Percentiles rank a stretch among this genome's conserved stretches.
These are phyloP conservation scores for Triplophysa bombifrons DNA, from an alignment of 2,797 vertebrate species.

Conservation along the genomic window DNA sequence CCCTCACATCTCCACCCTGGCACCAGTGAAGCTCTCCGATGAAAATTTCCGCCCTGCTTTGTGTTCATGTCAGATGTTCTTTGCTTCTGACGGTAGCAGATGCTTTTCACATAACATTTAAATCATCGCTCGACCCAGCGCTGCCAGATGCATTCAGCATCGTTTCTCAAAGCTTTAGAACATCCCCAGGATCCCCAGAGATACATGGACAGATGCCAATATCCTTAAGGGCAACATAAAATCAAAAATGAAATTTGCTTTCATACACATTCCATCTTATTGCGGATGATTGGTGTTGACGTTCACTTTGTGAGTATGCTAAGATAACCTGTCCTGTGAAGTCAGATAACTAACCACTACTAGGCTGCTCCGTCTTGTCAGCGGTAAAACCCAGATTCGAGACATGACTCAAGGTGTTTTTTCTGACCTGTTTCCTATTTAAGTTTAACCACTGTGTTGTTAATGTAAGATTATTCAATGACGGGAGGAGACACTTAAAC, in stretches of 20 bases:
- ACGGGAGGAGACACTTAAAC: no score
- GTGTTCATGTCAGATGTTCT: conserved; percentile 75
- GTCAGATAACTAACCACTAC: background rate
- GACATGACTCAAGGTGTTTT: no score
- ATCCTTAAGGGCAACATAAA: background rate
- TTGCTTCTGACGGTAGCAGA: conserved; percentile 65
- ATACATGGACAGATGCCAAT: background rate
- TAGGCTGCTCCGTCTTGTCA: background rate
- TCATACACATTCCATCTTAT: background rate
- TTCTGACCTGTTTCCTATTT: no score
- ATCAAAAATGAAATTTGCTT: background rate
- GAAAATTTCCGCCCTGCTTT: conserved; percentile 72
- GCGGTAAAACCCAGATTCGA: no score
- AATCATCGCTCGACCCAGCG: conserved; percentile 53
- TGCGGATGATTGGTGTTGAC: background rate
- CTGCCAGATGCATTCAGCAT: conserved; percentile 31
- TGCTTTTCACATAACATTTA: conserved; percentile 70
- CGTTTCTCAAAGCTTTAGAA: background rate
- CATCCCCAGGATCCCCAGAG: background rate
- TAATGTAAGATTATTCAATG: no score
- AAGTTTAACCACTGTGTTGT: no score
- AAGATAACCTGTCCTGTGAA: background rate
- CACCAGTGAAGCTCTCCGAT: conserved; percentile 74
- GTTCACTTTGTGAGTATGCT: background rate
- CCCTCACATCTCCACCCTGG: conserved; percentile 71